Evolutionary conservation across 64 coral and sea anemone species (phyloP).

Genomic region (Orbicella faveolata): DNA sequence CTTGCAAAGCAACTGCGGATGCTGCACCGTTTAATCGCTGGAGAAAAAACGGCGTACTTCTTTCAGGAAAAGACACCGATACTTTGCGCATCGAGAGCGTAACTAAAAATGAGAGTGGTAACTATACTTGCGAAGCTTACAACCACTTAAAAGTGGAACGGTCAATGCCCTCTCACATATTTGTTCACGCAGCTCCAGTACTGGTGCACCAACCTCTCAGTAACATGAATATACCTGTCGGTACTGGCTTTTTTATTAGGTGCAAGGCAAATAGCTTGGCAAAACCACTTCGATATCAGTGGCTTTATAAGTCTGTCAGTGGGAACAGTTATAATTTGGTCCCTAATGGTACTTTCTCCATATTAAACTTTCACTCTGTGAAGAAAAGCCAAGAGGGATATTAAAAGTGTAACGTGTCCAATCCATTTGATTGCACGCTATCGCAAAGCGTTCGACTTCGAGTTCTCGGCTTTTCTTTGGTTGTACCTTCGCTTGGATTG

Average conservation of each 20-base stretch:
- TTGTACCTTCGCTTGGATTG: slow-evolving; percentile 11
- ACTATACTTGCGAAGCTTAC: slow-evolving; percentile 56
- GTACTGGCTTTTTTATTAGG: slow-evolving; percentile 12
- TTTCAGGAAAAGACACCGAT: slow-evolving; percentile 14
- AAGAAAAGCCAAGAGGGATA: slow-evolving; percentile 17
- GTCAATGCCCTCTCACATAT: slow-evolving; percentile 25
- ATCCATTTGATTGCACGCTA: slow-evolving; percentile 29
- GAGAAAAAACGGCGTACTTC: slow-evolving; percentile 35
- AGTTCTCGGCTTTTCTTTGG: slow-evolving; percentile 42
- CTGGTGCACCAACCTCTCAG: slow-evolving; percentile 37
- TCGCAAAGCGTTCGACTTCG: slow-evolving; percentile 11
- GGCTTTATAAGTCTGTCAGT: slow-evolving; percentile 3
- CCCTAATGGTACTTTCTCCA: slow-evolving; percentile 19
- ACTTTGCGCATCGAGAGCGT: slow-evolving; percentile 16
- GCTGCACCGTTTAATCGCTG: slow-evolving; percentile 45
- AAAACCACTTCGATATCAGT: slow-evolving; percentile 39
- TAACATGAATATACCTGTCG: background rate
- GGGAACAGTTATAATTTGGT: slow-evolving; percentile 14
- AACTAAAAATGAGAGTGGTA: slow-evolving; percentile 32
- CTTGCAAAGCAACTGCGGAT: slow-evolving; percentile 11
- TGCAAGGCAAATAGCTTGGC: background rate
- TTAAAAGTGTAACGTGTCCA: slow-evolving; percentile 55
- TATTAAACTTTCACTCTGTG: background rate
- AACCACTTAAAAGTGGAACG: slow-evolving; percentile 18
- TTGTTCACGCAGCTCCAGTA: slow-evolving; percentile 27